These are phyloP conservation scores for Anastatus disparis DNA, from an alignment of 1,140 invertebrate genomes.

Conservation along the genomic window DNA sequence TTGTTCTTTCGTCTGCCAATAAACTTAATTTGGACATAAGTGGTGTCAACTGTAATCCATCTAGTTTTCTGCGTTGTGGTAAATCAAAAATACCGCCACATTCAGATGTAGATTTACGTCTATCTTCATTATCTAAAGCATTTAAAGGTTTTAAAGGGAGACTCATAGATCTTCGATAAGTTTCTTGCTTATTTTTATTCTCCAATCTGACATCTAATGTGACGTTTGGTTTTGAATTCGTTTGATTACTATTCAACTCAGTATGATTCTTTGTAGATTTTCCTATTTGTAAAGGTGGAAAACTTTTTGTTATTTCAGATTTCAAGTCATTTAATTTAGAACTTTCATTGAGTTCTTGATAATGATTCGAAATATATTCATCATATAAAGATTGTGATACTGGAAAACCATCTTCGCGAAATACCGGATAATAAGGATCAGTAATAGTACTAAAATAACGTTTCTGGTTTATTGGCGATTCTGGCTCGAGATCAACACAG, in stretches of 20 bases:
- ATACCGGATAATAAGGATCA: slow-evolving; percentile 81
- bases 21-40: slow-evolving; percentile 84
- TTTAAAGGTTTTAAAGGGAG: slow-evolving; percentile 78
- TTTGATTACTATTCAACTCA: slow-evolving; percentile 23
- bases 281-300: neutral
- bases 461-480: slow-evolving; percentile 44
- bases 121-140: slow-evolving; percentile 56
- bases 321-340: slow-evolving; percentile 3
- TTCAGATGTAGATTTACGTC: slow-evolving; percentile 60
- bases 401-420: slow-evolving; percentile 76
- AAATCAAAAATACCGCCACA: slow-evolving; percentile 62
- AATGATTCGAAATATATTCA: slow-evolving; percentile 69
- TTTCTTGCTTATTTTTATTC: slow-evolving; percentile 65
- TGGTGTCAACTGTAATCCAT: slow-evolving; percentile 78
- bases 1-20: slow-evolving; percentile 76
- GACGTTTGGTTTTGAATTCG: slow-evolving; percentile 38
- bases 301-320: neutral
- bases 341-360: slow-evolving; percentile 47
- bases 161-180: slow-evolving; percentile 70
- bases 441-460: slow-evolving; percentile 74
- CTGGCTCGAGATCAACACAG: slow-evolving; percentile 52
- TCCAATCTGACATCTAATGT: slow-evolving; percentile 50
- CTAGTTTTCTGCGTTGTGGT: slow-evolving; percentile 65
- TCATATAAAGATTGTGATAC: slow-evolving; percentile 79
- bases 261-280: neutral